Base-by-base conservation (phyloP, 1,140 invertebrate genomes). In the Ooceraea biroi region DNA sequence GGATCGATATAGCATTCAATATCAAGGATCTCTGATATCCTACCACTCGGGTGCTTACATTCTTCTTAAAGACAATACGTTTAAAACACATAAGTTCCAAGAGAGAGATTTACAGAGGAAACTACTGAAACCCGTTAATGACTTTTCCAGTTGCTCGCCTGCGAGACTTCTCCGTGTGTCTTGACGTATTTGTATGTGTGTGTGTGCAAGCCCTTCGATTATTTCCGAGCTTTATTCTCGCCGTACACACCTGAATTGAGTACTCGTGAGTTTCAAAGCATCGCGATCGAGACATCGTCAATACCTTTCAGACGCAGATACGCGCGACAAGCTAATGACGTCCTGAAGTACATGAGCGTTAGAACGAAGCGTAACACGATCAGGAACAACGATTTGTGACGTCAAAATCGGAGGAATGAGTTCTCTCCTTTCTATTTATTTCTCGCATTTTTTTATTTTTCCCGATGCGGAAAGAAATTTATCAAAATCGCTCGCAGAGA, bases 341-440 rank as follows among this genome's bases (percentile, higher is more conserved):
- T 50, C 19, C 46, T 41, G 25, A 44, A 82, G 10, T 71, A 55
- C 66, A 25, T 19, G 65, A 87, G 50, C 14, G n/a, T 80, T 19
- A 41, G 19, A 57, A 25, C 30, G n/a, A 74, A 78, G 44, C 14
- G 0, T 63, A 71, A 19, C 73, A 27, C 58, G 66, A 44, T 71
- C 41, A 66, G 66, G 83, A 83, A 83, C 46, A 57, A 86, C 86
- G 86, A 78, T 78, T 88, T 80, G 86, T 78, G 86, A 27, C 66
- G 80, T 17, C 11, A 57, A 14, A 14, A 46, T 22, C n/a, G n/a
- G n/a, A n/a, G 8, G 4, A 10, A 74, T 22, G 19, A 68, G 63
- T 22, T 76, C 65, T 50, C 46, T 55, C 66, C 50, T 83, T 85
- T 69, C 25, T 69, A 69, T 73, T 60, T 73, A 58, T 69, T 87